phyloP scores from a whole-genome alignment of 2,888 invertebrate genomes.

The Sialis fuliginosa region DNA sequence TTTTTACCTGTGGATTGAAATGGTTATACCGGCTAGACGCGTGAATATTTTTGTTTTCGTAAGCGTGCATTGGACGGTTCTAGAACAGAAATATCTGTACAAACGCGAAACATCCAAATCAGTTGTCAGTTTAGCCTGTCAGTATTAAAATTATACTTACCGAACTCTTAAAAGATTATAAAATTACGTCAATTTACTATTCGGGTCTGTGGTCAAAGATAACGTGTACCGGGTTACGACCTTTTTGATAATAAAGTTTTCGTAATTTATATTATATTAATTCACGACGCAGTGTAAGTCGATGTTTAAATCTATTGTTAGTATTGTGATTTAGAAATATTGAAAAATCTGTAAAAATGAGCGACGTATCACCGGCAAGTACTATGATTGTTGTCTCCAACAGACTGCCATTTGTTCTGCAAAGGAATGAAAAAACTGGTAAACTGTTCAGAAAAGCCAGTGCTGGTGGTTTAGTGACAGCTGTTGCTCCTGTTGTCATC shows the following conservation, averaged over 20 bases:
- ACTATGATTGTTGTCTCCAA: slow-evolving; percentile 86
- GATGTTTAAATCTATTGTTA: neutral
- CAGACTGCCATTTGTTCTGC: slow-evolving; percentile 72
- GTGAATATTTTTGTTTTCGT: too few relatives aligned
- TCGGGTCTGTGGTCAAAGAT: slow-evolving; percentile 4
- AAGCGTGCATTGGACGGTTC: too few relatives aligned
- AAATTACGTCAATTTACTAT: slow-evolving; percentile 2
- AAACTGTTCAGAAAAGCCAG: slow-evolving; percentile 66
- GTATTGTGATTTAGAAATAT: neutral
- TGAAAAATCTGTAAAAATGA: neutral
- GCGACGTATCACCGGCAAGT: slow-evolving; percentile 20
- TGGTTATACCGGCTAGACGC: too few relatives aligned
- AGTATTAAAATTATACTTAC: too few relatives aligned
- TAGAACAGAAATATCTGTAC: too few relatives aligned
- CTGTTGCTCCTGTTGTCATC: slow-evolving; percentile 79
- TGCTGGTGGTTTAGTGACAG: slow-evolving; percentile 79
- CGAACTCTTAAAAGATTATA: neutral
- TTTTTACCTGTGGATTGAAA: too few relatives aligned
- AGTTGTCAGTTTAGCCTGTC: too few relatives aligned
- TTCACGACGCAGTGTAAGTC: neutral
- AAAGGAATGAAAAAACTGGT: slow-evolving; percentile 47
- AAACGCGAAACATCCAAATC: too few relatives aligned
- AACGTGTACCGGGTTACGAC: slow-evolving; percentile 1
- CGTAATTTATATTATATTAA: neutral
- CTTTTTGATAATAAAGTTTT: neutral